Evolutionary conservation across 2,888 invertebrate genomes (phyloP), one percentile per base, ranked within the genome.

Genomic region (Arctia plantaginis): DNA sequence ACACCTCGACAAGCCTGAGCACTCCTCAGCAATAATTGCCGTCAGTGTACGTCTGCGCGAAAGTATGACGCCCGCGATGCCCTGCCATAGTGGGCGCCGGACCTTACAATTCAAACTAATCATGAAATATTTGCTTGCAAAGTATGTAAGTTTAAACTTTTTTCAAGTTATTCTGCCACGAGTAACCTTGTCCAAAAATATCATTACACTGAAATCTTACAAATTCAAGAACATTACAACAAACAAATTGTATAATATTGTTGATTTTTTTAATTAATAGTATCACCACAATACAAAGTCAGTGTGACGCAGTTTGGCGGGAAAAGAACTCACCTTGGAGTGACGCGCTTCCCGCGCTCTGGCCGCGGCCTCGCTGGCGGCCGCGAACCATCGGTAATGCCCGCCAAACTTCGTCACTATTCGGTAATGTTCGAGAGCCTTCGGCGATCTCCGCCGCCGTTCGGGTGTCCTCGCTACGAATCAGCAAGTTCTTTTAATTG

Each of bases 311-410:
- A 87, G 90, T 87, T 87, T 90, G 93, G 93, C 94, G 94, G 94
- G 93, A 94, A 94, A 94, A 92, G 91, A 93, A 86, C 86, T 93
- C 90, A 92, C 95, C 95, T 95, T 94, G 94, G 65, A 82, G 85
- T 93, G 93, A 93, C 94, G 93, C 88, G 93, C 90, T 94, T 93
- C 94, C 94, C 93, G 91, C 90, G 91, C 87, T 82, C 67, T 88
- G 94, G 88, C 95, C 95, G 94, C 95, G 94, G 88, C 95, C 95
- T 95, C 95, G 94, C 90, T 90, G 84, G 92, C 93, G 95, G 94
- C 94, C 94, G 95, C 92, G 90, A 93, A 82, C 83, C 84, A 74
- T 93, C 93, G 92, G 89, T 74, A 4, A 69, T 72, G 74, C 69
- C 86, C 92, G 92, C 84, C 75, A 13, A 10, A 65, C 80, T 75